Percentiles rank a stretch among this genome's conserved stretches.
These are phyloP conservation scores for Podarcis raffonei DNA, from an alignment of 2,113 vertebrate species.

Conservation along the genomic window DNA sequence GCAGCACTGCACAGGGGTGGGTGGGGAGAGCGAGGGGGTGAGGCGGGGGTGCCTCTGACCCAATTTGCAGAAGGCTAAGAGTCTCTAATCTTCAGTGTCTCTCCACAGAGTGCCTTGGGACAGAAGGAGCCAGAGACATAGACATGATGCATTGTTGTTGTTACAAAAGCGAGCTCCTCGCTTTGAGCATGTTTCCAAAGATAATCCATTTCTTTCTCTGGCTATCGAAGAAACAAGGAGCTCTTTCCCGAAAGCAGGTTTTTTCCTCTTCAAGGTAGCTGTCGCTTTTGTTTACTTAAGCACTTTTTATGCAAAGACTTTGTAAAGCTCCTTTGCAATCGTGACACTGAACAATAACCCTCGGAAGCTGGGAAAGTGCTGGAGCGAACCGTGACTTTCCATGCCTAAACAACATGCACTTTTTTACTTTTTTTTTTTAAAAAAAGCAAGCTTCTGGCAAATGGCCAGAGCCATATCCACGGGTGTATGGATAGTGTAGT, in stretches of 20 bases:
- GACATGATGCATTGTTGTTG: constrained; percentile 8
- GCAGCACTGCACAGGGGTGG: not conserved
- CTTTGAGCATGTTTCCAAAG: constrained; percentile 2
- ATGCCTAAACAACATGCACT: not conserved
- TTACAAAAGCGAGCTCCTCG: not conserved
- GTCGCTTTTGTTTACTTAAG: constrained; percentile 33
- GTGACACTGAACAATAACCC: not conserved
- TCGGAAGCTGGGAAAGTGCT: not conserved
- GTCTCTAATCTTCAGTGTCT: constrained; percentile 4
- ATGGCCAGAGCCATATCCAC: not conserved
- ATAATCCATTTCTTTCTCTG: constrained; percentile 1
- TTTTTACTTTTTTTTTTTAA: not conserved
- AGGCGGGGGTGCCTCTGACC: not conserved
- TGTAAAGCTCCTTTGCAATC: constrained; percentile 5
- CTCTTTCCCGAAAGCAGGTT: not conserved
- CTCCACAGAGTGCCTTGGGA: not conserved
- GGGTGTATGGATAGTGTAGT: not conserved
- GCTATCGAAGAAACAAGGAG: constrained; percentile 1
- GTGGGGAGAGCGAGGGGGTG: not conserved
- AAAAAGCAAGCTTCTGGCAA: not conserved
- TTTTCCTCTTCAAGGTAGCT: not conserved
- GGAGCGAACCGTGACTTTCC: not conserved
- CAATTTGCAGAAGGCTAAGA: constrained; percentile 6
- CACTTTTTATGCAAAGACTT: constrained; percentile 25
- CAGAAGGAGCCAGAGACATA: not conserved